Evolutionary conservation across 2,888 invertebrate genomes (phyloP).

Genomic region (Ganaspis brasiliensis): DNA sequence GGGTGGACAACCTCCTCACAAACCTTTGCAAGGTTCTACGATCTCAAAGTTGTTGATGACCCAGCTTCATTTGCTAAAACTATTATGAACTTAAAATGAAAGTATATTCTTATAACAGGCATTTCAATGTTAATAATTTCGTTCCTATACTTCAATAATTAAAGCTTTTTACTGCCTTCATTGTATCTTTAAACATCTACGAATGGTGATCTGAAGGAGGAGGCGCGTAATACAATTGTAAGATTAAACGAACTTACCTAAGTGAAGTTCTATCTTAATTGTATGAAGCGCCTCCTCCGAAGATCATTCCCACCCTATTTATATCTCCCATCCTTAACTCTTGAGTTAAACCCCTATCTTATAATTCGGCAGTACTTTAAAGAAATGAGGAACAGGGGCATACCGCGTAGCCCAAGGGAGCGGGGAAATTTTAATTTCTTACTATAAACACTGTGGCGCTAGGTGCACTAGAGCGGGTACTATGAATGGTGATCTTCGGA

Average conservation of each 20-base stretch:
- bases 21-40: too few species aligned
- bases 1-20: too few species aligned
- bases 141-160: too few species aligned
- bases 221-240: conserved; percentile 10
- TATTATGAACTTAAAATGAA: too few species aligned
- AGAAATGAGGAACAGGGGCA: neutral
- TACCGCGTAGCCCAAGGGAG: neutral
- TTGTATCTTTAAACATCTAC: conserved; percentile 19
- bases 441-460: neutral
- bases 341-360: neutral
- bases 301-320: neutral
- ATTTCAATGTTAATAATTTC: too few species aligned
- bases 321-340: neutral
- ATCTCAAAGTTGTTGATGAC: neutral
- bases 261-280: neutral
- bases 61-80: neutral
- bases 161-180: neutral
- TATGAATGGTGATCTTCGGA: neutral
- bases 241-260: conserved; percentile 1
- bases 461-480: neutral
- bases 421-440: neutral
- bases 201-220: conserved; percentile 33
- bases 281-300: too few species aligned
- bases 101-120: too few species aligned
- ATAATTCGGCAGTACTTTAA: neutral